phyloP scores from a whole-genome alignment of 1,140 invertebrate genomes.

The Drosophila suzukii region DNA sequence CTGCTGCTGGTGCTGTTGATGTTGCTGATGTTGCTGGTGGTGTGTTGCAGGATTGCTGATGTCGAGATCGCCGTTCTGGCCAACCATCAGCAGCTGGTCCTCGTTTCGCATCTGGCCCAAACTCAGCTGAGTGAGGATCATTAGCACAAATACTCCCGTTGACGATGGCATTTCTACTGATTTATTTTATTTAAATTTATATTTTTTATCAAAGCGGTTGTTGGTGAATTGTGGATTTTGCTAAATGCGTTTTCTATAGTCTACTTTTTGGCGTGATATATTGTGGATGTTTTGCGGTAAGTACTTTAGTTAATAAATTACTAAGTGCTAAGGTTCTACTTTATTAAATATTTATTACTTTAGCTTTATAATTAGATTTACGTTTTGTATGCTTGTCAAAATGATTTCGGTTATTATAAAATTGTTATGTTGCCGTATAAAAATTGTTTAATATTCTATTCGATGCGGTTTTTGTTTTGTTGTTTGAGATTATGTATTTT shows the following conservation, averaged over 20 bases:
- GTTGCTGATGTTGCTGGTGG: constrained; percentile 45
- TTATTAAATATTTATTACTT: constrained; percentile 51
- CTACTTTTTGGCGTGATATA: constrained; percentile 73
- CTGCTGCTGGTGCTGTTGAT: constrained; percentile 28
- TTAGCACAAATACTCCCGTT: constrained; percentile 31
- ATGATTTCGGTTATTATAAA: constrained; percentile 45
- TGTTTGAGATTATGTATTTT: constrained; percentile 57
- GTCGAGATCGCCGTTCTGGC: constrained; percentile 52
- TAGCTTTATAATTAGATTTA: constrained; percentile 26
- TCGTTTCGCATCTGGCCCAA: constrained; percentile 56
- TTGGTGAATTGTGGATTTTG: constrained; percentile 51
- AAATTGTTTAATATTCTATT: constrained; percentile 52
- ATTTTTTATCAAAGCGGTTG: constrained; percentile 10
- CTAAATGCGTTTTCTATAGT: constrained; percentile 57
- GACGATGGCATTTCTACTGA: constrained; percentile 40
- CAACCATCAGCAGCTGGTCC: constrained; percentile 60
- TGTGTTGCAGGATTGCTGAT: constrained; percentile 42
- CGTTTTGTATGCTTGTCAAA: constrained; percentile 35
- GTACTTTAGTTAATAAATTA: constrained; percentile 78
- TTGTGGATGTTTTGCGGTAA: constrained; percentile 53
- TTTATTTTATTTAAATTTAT: constrained; percentile 16
- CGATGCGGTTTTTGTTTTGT: constrained; percentile 7
- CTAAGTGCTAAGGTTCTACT: constrained; percentile 59
- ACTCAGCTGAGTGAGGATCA: constrained; percentile 58
- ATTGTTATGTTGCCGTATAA: constrained; percentile 51